A percentile compares a stretch with the other conserved stretches of the same genome.
Conservation (phyloP, 2,797 vertebrate species). For the Pseudotriccus pelzelni region DNA sequence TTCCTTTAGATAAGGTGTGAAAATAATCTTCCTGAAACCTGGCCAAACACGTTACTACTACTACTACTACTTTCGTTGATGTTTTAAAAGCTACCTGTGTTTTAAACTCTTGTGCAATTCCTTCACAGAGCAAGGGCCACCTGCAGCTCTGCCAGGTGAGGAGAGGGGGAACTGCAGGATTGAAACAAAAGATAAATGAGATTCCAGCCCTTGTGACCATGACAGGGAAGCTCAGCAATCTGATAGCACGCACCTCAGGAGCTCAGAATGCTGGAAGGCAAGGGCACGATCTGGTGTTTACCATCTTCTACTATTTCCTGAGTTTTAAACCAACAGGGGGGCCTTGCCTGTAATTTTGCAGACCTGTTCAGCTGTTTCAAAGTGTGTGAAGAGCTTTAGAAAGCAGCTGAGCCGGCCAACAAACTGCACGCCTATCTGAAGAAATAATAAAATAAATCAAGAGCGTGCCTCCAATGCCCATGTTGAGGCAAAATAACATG, state of each 20-base stretch:
- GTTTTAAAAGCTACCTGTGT: background rate
- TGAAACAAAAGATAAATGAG: background rate
- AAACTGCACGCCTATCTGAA: background rate
- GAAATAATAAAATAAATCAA: background rate
- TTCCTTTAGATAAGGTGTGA: background rate
- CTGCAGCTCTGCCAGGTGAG: background rate
- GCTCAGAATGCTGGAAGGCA: background rate
- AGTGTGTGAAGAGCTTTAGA: background rate
- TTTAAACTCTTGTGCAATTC: background rate
- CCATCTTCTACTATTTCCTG: background rate
- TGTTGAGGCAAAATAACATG: background rate
- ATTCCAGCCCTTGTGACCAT: background rate
- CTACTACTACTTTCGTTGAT: background rate
- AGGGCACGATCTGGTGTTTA: background rate
- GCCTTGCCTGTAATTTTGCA: background rate
- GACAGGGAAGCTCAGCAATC: background rate
- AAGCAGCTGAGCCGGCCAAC: fast-evolving
- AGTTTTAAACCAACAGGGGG: background rate
- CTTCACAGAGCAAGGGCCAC: background rate
- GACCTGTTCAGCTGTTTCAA: background rate
- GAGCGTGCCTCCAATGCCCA: background rate
- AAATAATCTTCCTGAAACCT: background rate
- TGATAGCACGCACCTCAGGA: background rate
- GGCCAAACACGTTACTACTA: background rate
- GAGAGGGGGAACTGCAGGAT: background rate